phyloP scores from a whole-genome alignment of 92 coral and sea anemone genomes.

The Parazoanthus darwini region DNA sequence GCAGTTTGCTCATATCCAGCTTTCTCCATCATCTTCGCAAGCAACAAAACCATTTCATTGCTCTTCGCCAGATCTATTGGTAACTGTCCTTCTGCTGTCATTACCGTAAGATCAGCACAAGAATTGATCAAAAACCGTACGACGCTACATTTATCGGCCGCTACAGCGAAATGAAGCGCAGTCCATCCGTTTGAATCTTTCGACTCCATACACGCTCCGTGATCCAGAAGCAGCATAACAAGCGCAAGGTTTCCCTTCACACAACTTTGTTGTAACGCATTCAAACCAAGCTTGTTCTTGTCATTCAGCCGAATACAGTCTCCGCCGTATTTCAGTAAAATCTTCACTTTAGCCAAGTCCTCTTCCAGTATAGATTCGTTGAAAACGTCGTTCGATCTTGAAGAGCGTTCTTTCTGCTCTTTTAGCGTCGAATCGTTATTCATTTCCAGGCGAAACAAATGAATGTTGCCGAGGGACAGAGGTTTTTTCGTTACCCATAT shows the following conservation, averaged over 20 bases:
- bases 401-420: constrained; percentile 33
- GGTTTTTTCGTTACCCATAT: constrained; percentile 8
- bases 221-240: constrained; percentile 63
- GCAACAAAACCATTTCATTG: constrained; percentile 67
- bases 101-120: constrained; percentile 76
- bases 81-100: constrained; percentile 69
- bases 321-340: constrained; percentile 81
- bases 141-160: constrained; percentile 60
- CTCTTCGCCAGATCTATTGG: constrained; percentile 78
- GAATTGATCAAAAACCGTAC: constrained; percentile 74
- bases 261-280: constrained; percentile 83
- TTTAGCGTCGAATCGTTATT: neutral
- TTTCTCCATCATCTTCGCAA: constrained; percentile 66
- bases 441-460: constrained; percentile 15
- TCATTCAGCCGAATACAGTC: constrained; percentile 70
- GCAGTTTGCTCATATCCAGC: constrained; percentile 84
- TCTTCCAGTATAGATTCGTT: constrained; percentile 77
- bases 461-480: neutral
- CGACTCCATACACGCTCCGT: constrained; percentile 70
- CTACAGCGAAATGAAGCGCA: constrained; percentile 69
- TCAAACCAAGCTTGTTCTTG: constrained; percentile 69
- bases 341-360: constrained; percentile 77
- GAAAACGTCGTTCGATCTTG: constrained; percentile 66
- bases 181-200: constrained; percentile 72
- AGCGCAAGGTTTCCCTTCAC: constrained; percentile 57